Evolutionary conservation across 2,888 invertebrate species (phyloP), one percentile per base, ranked within the genome.

Genomic region (Oeneis ivallda): DNA sequence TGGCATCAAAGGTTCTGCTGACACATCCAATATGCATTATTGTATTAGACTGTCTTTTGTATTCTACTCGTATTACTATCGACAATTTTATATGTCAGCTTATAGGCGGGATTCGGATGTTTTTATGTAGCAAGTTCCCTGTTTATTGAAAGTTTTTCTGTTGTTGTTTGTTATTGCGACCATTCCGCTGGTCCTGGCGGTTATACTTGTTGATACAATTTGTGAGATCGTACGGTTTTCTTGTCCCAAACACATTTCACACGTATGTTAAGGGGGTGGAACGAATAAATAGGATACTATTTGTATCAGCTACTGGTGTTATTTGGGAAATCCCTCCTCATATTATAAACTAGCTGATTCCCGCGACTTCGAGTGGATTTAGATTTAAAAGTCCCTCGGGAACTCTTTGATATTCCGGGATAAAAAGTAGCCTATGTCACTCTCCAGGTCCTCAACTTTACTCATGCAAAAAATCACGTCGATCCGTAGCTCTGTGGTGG

Each of bases 11-110:
- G 79, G 75, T 74, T 76, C 68, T 78, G 83, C 83, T 84, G 83
- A 84, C 81, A 77, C 78, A 47, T 76, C 68, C 68, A 72, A 68
- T 75, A 72, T 76, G 71, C 79, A 79, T 77, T 76, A 76, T 75
- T 77, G 71, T 75, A 56, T 39, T 19, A 10, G 34, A 34, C 71
- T 77, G 76, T 79, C 77, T 76, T 76, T 77, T 75, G 78, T 76
- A 78, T 76, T 75, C 78, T 77, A 34, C 32, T 34, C 2, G 32
- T 34, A 78, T 77, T 74, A 74, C 74, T 70, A 74, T 74, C 70
- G 74, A 74, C 71, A 74, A 75, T 70, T 74, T 76, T 75, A 72
- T 72, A 68, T 69, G 70, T 70, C 68, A 72, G 73, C 71, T 71
- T 66, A 68, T 68, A 57, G 67, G 66, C 45, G 66, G 68, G 67